A percentile compares a stretch with the other conserved stretches of the same genome.
phyloP scores from a whole-genome alignment of 2,797 vertebrate species.

The Enteromius viviparus region DNA sequence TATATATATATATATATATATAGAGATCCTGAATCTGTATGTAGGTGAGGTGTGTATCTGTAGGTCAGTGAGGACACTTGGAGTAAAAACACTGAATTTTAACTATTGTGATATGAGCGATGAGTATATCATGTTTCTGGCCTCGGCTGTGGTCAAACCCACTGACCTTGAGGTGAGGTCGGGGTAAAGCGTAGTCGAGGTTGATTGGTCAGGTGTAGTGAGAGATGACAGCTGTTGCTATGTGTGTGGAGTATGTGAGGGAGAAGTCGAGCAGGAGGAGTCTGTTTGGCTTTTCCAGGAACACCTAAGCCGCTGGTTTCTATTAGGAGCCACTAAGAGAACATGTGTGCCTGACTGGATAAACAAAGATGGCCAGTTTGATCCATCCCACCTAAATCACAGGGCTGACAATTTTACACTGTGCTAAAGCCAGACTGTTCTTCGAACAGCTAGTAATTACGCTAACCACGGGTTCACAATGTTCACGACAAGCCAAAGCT shows the following conservation, averaged over 20 bases:
- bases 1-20: no score
- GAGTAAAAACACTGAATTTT: conserved; percentile 29
- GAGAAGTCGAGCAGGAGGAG: conserved; percentile 9
- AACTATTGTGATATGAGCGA: not conserved
- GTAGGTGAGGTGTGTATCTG: not conserved
- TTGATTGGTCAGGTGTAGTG: not conserved
- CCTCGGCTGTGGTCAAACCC: not conserved
- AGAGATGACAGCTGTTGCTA: conserved; percentile 17
- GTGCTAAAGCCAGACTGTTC: conserved; percentile 3
- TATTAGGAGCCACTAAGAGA: conserved; percentile 18
- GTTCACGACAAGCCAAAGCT: not conserved
- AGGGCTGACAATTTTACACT: not conserved
- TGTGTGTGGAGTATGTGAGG: not conserved
- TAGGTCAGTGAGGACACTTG: conserved; percentile 12
- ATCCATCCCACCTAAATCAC: conserved; percentile 3
- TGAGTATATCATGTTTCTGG: conserved; percentile 8
- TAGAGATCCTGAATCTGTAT: no score
- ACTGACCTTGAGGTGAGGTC: conserved; percentile 10
- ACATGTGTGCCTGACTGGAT: conserved; percentile 26
- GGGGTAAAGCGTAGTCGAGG: not conserved
- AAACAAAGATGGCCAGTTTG: conserved; percentile 13
- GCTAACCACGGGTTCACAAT: not conserved
- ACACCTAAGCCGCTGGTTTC: conserved; percentile 15
- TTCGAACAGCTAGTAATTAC: not conserved
- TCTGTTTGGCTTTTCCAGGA: conserved; percentile 29